Evolutionary conservation across 2,797 vertebrate species (phyloP), one percentile per base, ranked within the genome.

Genomic region (Pitangus sulphuratus): DNA sequence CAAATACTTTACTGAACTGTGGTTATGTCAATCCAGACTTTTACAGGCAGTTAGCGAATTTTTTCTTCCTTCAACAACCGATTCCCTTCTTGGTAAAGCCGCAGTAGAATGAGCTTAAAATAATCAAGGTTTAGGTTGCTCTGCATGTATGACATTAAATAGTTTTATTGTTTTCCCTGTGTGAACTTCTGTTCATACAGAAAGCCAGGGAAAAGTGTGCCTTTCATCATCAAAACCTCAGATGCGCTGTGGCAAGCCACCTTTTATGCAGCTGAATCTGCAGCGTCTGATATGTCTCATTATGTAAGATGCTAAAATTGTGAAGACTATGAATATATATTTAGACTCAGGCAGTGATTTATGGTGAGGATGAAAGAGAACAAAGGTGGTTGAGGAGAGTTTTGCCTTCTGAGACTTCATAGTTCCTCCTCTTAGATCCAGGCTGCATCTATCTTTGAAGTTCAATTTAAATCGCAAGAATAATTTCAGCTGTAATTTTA

Each of bases 241-340:
- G 56, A 88, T 5, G 2, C 75, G 57, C 60, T 80, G 30, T 84
- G 57, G 76, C 48, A 86, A 68, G 33, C 45, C 5, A 2, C 87
- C 70, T 87, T 92, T 89, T 37, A 80, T 78, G 78, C 66, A 92
- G 40, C 48, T 93, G 78, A 95, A 84, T 92, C 87, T 87, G 35
- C 92, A 94, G 57, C 0, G 0, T 93, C 87, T 95, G 85, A 83
- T 88, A 74, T 44, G 31, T 76, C 68, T 78, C 30, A 76, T 95
- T 92, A 96, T 79, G 74, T 96, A 96, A 96, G 75, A 91, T 53
- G 51, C 87, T 94, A 95, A 97, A 93, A 91, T 40, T 84, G 51
- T 84, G 72, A 56, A 8, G 78, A 26, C 61, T 89, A 58, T 72
- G 70, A 92, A 83, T 70, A n/a, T 92, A 78, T 93, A 88, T 94